Base-by-base conservation (phyloP, 2,888 invertebrate genomes). In the Ochropacha duplaris region DNA sequence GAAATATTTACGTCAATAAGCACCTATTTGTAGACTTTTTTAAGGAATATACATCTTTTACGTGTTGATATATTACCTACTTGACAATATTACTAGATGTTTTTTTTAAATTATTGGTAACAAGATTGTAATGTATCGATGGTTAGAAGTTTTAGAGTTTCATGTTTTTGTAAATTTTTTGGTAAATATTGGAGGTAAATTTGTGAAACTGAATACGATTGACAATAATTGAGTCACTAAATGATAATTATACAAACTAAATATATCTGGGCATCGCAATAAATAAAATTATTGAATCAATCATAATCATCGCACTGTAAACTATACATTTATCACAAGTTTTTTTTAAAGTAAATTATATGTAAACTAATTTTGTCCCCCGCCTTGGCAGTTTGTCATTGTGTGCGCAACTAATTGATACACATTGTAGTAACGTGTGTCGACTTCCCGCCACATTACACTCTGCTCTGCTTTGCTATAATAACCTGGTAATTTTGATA, bases 391-490 rank as follows among this genome's bases (percentile, higher is more conserved):
- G 71, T 77, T 83, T 76, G 79, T 74, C 70, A 61, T 66, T 64
- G 68, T 76, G 80, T 77, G 83, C 83, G 81, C 77, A 72, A 78
- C 88, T 89, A 90, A 90, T 90, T 89, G 88, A 87, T 87, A 90
- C 81, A 77, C 83, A 90, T 88, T 79, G 78, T 69, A 70, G 78
- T 69, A 70, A 60, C 61, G 69, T 74, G 64, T 64, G 66, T 69
- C 70, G 65, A 65, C 72, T 78, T 77, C 74, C 68, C 80, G 84
- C 72, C 66, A 74, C 84, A 83, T 86, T 85, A 72, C 70, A 67
- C 73, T 74, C 74, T 69, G 71, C 73, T 74, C 74, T 69, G 71
- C 74, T 71, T 60, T 72, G 68, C 74, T 65, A 59, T 67, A 60
- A 62, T 63, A 64, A 65, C 69, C 71, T 60, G 64, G 65, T 57